Base-by-base conservation (phyloP, 2,888 invertebrate genomes). In the Nemoura dubitans region DNA sequence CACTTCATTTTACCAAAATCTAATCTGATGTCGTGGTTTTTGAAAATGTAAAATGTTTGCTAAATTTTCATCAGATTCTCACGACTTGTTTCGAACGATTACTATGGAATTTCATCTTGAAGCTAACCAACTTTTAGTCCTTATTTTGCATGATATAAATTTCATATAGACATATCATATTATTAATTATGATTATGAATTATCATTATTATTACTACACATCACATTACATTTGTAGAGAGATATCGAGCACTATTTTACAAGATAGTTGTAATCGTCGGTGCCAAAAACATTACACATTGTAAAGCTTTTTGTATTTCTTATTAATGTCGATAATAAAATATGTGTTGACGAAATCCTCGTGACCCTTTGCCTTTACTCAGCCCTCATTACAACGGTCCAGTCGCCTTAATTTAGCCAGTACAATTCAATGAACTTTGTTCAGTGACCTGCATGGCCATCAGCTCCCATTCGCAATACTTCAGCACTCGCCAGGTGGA, bases 231-330 rank as follows among this genome's bases (percentile, higher is more conserved):
- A 84, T 87, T 85, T 86, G 83, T 88, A 87, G 87, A 88, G 87
- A 86, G 85, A 78, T 88, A 88, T 87, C 81, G 82, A 86, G 87
- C 87, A 88, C 87, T 87, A 87, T 88, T 88, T 88, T 87, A 88
- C 88, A 88, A 87, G 77, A 85, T 87, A 87, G 87, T 82, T 88
- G 87, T 88, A 87, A 87, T 85, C 81, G 43, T 78, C 82, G 88
- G 87, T 87, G 87, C 88, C 28, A 81, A 88, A 86, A 87, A 87
- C 85, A 87, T 59, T 59, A 87, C 83, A 87, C 86, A 86, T 77
- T 88, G 85, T 85, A 88, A 87, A 87, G 88, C 88, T 88, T 89
- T 89, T 89, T 89, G 88, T 89, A 89, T 88, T 88, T 88, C 86
- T 89, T 82, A 76, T 84, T 84, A 89, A 88, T 88, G 88, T 89